These are phyloP conservation scores for Pollimyrus isidori DNA, from an alignment of 2,113 vertebrate genomes.

Conservation along the genomic window DNA sequence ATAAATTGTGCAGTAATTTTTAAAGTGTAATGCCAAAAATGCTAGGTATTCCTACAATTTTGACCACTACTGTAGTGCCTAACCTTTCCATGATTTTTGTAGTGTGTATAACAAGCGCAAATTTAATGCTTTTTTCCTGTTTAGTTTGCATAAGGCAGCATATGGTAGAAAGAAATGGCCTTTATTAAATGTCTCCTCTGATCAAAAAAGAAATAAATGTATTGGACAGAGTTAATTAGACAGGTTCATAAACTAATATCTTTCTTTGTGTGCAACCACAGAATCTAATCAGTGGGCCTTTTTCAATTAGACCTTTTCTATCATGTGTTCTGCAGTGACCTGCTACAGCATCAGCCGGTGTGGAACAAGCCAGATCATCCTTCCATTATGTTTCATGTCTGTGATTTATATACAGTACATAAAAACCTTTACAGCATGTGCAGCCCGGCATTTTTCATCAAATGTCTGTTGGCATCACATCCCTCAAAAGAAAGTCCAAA, in stretches of 20 bases:
- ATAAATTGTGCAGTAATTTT: background rate
- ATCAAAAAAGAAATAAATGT: background rate
- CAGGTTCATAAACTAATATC: background rate
- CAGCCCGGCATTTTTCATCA: background rate
- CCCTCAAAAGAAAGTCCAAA: background rate
- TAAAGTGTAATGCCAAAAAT: background rate
- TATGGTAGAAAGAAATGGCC: background rate
- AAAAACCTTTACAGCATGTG: background rate
- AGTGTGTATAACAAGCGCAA: background rate
- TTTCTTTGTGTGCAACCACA: background rate
- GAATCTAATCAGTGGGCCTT: background rate
- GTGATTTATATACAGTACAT: background rate
- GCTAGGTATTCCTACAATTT: background rate
- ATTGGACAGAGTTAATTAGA: background rate
- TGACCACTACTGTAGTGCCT: background rate
- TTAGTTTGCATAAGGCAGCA: background rate
- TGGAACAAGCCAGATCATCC: too few species aligned
- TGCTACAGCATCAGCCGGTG: background rate
- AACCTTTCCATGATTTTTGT: background rate
- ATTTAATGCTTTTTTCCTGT: background rate
- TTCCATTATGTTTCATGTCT: background rate
- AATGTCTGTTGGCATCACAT: background rate
- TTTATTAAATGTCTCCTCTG: background rate
- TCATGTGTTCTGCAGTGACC: background rate
- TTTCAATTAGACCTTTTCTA: background rate